Evolutionary conservation across 2,888 invertebrate genomes (phyloP).

Genomic region (Dicyrtoma fusca): DNA sequence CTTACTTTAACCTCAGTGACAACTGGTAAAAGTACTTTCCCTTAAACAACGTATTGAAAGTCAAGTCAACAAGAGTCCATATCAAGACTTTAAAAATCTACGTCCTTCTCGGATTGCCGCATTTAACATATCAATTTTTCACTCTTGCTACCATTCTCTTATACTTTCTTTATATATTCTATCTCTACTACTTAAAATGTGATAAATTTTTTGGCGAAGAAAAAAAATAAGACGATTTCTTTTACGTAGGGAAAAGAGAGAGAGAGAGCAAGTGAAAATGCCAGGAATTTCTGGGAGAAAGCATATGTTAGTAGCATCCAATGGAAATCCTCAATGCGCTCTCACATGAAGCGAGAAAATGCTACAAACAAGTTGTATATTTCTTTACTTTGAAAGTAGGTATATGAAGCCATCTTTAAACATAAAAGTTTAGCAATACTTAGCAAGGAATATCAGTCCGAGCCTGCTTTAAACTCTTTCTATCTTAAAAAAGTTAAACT

Average conservation of each 20-base stretch:
- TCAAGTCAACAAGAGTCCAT: too few species aligned
- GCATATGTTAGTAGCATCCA: slow-evolving; percentile 24
- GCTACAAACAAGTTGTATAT: too few species aligned
- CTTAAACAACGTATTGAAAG: too few species aligned
- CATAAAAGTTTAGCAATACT: too few species aligned
- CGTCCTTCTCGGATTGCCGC: slow-evolving; percentile 14
- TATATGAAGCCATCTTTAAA: too few species aligned
- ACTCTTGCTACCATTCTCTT: neutral
- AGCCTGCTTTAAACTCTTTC: too few species aligned
- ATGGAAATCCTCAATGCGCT: slow-evolving; percentile 11
- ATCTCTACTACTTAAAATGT: slow-evolving; percentile 37
- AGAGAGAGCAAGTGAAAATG: slow-evolving; percentile 34
- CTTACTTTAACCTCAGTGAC: too few species aligned
- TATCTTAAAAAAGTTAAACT: too few species aligned
- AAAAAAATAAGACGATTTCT: slow-evolving; percentile 37
- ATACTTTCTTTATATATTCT: slow-evolving; percentile 8
- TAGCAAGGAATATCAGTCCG: too few species aligned
- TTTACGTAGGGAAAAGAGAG: slow-evolving; percentile 11
- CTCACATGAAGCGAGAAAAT: too few species aligned
- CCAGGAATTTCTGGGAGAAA: slow-evolving; percentile 33
- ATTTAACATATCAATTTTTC: slow-evolving; percentile 33
- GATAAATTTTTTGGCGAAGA: slow-evolving; percentile 27
- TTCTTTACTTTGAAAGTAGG: too few species aligned
- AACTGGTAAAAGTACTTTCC: too few species aligned
- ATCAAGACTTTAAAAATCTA: neutral